Conservation (phyloP, 2,888 invertebrate species). For the Formica aserva region DNA sequence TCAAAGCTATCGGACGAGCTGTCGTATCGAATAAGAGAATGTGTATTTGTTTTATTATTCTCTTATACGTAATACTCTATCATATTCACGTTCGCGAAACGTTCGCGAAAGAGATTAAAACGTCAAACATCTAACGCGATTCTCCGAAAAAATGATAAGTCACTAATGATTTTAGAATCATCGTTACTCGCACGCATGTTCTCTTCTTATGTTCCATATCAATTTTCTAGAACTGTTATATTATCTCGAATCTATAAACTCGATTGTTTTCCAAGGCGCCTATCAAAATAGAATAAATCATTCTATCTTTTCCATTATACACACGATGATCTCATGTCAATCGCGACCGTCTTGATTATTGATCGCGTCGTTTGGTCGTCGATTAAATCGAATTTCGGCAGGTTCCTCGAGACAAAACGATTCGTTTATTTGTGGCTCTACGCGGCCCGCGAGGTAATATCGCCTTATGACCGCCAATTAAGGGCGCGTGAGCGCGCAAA, state of each 20-base stretch:
- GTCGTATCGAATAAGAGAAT: neutral
- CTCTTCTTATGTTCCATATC: neutral
- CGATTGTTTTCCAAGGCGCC: neutral
- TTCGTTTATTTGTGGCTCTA: constrained; percentile 40
- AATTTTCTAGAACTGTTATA: neutral
- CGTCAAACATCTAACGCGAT: neutral
- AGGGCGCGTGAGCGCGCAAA: neutral
- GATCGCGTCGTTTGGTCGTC: constrained; percentile 16
- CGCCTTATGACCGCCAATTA: constrained; percentile 49
- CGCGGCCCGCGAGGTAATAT: constrained; percentile 24
- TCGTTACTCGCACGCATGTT: neutral
- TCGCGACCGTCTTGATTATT: constrained; percentile 17
- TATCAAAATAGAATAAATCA: constrained; percentile 23
- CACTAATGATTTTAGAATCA: neutral
- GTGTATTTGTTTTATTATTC: neutral
- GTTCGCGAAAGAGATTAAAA: neutral
- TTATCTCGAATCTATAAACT: neutral
- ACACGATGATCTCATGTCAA: neutral
- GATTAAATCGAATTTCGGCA: constrained; percentile 43
- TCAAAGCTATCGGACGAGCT: constrained; percentile 3
- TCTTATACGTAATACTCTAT: neutral
- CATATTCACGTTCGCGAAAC: neutral
- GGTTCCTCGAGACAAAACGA: constrained; percentile 2
- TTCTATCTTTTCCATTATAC: neutral
- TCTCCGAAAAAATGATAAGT: neutral